Conservation (phyloP, 2,888 invertebrate species). For the Zele albiditarsus region DNA sequence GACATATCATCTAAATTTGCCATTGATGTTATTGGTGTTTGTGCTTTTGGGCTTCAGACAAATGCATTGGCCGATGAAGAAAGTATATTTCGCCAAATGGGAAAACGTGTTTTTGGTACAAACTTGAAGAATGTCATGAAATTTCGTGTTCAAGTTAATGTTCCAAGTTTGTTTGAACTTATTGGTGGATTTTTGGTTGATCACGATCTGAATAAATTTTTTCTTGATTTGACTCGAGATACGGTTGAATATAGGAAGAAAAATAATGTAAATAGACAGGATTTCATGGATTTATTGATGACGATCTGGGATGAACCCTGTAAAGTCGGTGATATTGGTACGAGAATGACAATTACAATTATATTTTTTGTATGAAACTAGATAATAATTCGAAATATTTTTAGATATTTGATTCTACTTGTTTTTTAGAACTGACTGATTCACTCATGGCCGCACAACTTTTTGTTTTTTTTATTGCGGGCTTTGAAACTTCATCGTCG, state of each 20-base stretch:
- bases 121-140: constrained; percentile 40
- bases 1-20: constrained; percentile 64
- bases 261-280: constrained; percentile 68
- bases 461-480: constrained; percentile 72
- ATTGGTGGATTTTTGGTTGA: constrained; percentile 45
- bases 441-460: constrained; percentile 63
- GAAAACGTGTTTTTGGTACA: constrained; percentile 56
- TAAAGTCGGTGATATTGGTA: constrained; percentile 16
- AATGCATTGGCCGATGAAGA: constrained; percentile 61
- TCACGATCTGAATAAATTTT: constrained; percentile 59
- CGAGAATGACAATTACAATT: too few relatives aligned
- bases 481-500: constrained; percentile 73
- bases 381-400: too few relatives aligned
- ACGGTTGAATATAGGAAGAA: constrained; percentile 68
- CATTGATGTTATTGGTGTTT: constrained; percentile 69
- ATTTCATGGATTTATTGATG: constrained; percentile 71
- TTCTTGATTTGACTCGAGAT: constrained; percentile 60
- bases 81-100: constrained; percentile 63
- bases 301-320: constrained; percentile 56
- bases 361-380: too few relatives aligned
- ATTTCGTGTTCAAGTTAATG: constrained; percentile 5
- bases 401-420: background rate
- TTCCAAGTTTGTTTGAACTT: constrained; percentile 53
- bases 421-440: constrained; percentile 62
- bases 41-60: constrained; percentile 68